A percentile compares a stretch with the other conserved stretches of the same genome.
Conservation (phyloP, 2,113 vertebrate species). For the Passer montanus region DNA sequence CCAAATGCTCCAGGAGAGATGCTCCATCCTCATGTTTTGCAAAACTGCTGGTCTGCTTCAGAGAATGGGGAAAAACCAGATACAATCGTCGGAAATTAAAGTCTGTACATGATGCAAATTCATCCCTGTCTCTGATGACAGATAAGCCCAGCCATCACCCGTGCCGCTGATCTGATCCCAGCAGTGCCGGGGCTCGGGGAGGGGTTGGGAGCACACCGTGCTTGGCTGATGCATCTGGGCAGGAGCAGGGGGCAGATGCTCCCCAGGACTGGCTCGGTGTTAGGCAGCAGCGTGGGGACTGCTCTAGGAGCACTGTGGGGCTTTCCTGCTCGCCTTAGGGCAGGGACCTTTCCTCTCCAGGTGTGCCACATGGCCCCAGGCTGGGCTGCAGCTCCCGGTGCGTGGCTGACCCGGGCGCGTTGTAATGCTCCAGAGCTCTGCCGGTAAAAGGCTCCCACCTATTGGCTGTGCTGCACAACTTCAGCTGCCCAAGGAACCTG, state of each 20-base stretch:
- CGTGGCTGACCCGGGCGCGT: accelerated
- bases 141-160: background rate
- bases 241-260: background rate
- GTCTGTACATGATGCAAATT: background rate
- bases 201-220: background rate
- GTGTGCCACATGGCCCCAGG: accelerated
- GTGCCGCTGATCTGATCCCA: background rate
- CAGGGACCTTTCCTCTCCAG: background rate
- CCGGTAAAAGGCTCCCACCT: background rate
- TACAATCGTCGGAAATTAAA: background rate
- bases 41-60: background rate
- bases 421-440: background rate
- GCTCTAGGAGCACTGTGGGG: background rate
- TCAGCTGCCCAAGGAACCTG: too few species aligned
- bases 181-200: background rate
- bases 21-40: background rate
- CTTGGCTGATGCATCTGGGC: background rate
- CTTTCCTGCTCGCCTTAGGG: background rate
- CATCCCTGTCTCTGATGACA: background rate
- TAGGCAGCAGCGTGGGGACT: background rate
- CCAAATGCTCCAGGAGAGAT: background rate
- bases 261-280: accelerated
- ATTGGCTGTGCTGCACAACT: too few species aligned
- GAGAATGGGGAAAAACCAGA: background rate
- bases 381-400: background rate